A percentile compares a stretch with the other conserved stretches of the same genome.
These are phyloP conservation scores for Diorhabda elongata DNA, from an alignment of 1,140 invertebrate species.

Conservation along the genomic window DNA sequence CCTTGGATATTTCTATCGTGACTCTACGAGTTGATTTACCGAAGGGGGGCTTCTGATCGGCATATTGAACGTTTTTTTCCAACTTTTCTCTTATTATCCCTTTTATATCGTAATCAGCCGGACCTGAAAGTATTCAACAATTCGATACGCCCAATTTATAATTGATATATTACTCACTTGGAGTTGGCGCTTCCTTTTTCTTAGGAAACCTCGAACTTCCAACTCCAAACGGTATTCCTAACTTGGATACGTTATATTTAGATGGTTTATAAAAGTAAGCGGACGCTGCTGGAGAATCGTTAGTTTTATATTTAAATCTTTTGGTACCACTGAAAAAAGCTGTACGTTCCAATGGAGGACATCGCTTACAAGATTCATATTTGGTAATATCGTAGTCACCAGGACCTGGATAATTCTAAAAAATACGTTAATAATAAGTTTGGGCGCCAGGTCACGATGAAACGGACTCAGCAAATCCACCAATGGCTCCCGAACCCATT, in stretches of 20 bases:
- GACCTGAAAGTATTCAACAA: slow-evolving; percentile 13
- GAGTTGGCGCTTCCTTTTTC: slow-evolving; percentile 8
- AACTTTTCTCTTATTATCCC: slow-evolving; percentile 17
- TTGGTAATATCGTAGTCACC: slow-evolving; percentile 16
- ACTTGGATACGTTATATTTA: slow-evolving; percentile 8
- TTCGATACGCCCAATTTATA: neutral
- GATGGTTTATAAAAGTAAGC: slow-evolving; percentile 7
- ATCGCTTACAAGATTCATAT: neutral
- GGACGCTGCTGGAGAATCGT: neutral
- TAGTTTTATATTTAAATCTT: slow-evolving; percentile 14
- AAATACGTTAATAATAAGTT: neutral
- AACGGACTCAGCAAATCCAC: too few species aligned
- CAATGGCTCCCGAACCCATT: too few species aligned
- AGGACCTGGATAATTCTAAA: slow-evolving; percentile 20
- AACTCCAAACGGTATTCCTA: slow-evolving; percentile 1
- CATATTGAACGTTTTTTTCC: slow-evolving; percentile 16
- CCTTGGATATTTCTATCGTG: neutral
- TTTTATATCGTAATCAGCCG: slow-evolving; percentile 22
- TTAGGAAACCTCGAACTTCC: slow-evolving; percentile 11
- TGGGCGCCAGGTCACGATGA: too few species aligned
- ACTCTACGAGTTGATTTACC: slow-evolving; percentile 12
- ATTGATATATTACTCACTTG: slow-evolving; percentile 2
- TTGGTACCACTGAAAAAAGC: slow-evolving; percentile 18
- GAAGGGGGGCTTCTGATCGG: slow-evolving; percentile 19
- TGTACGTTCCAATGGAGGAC: slow-evolving; percentile 15